Percentiles rank a stretch among this genome's conserved stretches.
These are phyloP conservation scores for Tiliacea aurago DNA, from an alignment of 2,888 invertebrate genomes.

Conservation along the genomic window DNA sequence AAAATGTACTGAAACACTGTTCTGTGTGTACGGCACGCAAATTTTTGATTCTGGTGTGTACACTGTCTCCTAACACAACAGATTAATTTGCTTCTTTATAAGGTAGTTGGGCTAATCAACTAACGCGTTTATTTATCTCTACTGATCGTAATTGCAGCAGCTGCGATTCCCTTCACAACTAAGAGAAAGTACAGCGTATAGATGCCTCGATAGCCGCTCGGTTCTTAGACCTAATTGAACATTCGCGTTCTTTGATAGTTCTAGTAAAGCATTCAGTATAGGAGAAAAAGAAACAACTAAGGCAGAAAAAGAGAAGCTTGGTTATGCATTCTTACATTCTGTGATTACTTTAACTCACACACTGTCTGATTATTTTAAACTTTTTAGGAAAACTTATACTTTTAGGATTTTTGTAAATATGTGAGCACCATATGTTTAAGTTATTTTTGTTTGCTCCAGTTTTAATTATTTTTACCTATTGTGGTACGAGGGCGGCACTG, in stretches of 20 bases:
- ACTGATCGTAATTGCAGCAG: not conserved
- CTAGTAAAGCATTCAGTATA: no score
- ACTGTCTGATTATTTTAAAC: no score
- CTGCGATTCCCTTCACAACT: not conserved
- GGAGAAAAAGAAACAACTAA: no score
- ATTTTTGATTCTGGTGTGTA: not conserved
- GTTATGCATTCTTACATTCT: no score
- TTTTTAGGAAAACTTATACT: no score
- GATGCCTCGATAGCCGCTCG: not conserved
- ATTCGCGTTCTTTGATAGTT: not conserved
- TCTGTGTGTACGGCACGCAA: not conserved
- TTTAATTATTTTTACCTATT: no score
- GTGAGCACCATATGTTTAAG: no score
- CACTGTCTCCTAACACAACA: not conserved
- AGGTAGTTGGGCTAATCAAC: not conserved
- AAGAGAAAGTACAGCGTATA: not conserved
- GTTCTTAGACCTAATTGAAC: not conserved
- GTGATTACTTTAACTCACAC: no score
- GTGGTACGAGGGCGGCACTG: no score
- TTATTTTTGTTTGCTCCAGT: no score
- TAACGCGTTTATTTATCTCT: not conserved
- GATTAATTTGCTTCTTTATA: slow-evolving; percentile 7
- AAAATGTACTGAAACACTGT: not conserved
- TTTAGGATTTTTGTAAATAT: no score
- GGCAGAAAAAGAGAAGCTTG: no score